Evolutionary conservation across 2,888 invertebrate species (phyloP), one percentile per base, ranked within the genome.

Genomic region (Dioctria rufipes): DNA sequence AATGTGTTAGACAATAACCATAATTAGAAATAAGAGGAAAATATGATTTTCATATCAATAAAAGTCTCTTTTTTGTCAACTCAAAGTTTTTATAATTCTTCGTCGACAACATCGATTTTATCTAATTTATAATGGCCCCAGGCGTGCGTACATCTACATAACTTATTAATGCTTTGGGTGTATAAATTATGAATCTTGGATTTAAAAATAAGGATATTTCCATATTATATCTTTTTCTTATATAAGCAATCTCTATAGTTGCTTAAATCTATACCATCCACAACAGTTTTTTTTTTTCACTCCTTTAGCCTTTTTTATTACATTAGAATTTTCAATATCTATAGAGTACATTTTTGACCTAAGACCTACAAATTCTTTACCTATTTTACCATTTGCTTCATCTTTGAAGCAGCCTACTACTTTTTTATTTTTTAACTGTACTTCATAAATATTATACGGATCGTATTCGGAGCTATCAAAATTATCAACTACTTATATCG

Each of bases 401-500:
- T 83, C 82, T 60, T 83, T 83, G 81, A 81, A 81, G 51, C 71
- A 80, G 46, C 84, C 78, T 78, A 83, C 5, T 6, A 46, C 46
- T 46, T 46, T 46, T 8, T 78, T 49, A 58, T 79, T 80, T 37
- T 37, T 46, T 69, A 60, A 77, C 1, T 84, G 84, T 25, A 86
- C 84, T 5, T 81, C 66, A 75, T 84, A 85, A 8, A 77, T 8
- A 84, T 86, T 87, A 73, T 83, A 63, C 5, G 54, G 5, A 5
- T 75, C 42, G 81, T 85, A 86, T 80, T 85, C 84, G 3, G 85
- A 86, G 42, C 86, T 86, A 83, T 88, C 87, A 83, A 87, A 88
- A 54, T 80, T 54, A 6, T 2, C 5, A 9, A n/a, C n/a, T 25
- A 25, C n/a, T n/a, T 49, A 81, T 80, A 78, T 81, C 80, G 51